phyloP scores from a whole-genome alignment of 35 echinoderm and acorn worm species.

The Lytechinus variegatus region DNA sequence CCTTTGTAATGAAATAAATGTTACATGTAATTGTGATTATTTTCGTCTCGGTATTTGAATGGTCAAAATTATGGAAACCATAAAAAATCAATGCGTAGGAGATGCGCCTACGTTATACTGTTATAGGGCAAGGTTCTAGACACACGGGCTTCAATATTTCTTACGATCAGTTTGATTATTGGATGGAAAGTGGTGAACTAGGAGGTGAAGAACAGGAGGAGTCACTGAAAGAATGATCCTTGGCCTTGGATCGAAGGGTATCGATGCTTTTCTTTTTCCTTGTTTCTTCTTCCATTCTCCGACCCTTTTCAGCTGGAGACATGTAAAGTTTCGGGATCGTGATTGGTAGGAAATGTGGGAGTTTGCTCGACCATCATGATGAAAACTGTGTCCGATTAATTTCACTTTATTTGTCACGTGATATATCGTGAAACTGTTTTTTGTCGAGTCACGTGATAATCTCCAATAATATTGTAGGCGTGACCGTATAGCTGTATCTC shows the following conservation, averaged over 20 bases:
- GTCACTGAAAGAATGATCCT: not conserved
- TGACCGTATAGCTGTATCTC: too few species aligned
- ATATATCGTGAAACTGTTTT: too few species aligned
- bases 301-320: constrained; percentile 16
- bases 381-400: too few species aligned
- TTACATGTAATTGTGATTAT: too few species aligned
- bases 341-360: not conserved
- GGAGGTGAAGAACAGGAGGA: not conserved
- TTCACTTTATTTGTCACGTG: too few species aligned
- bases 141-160: too few species aligned
- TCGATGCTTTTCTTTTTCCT: constrained; percentile 22
- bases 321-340: constrained; percentile 26
- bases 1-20: too few species aligned
- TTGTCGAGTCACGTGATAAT: too few species aligned
- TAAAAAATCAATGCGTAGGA: not conserved
- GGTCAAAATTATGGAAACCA: too few species aligned
- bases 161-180: not conserved
- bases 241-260: constrained; percentile 12
- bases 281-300: constrained; percentile 22
- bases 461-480: too few species aligned
- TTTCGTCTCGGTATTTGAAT: too few species aligned
- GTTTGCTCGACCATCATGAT: not conserved
- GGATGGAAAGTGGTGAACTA: not conserved
- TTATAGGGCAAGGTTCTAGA: not conserved
- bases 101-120: not conserved